phyloP scores from a whole-genome alignment of 1,140 invertebrate genomes.

The Lethocerus indicus region DNA sequence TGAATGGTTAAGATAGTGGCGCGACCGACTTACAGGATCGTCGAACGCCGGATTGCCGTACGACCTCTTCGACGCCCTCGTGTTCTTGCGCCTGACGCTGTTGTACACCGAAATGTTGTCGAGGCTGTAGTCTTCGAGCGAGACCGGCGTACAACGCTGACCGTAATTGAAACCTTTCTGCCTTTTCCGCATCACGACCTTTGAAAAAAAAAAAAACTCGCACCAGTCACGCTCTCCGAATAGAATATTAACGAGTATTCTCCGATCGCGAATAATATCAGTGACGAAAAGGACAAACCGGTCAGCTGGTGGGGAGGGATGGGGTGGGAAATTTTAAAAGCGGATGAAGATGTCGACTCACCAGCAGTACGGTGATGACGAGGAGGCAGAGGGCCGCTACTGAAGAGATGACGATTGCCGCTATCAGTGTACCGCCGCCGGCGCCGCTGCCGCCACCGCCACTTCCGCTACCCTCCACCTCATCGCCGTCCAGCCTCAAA shows the following conservation, averaged over 20 bases:
- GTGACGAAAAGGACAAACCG: slow-evolving; percentile 16
- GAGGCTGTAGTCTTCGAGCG: slow-evolving; percentile 71
- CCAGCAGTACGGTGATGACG: slow-evolving; percentile 43
- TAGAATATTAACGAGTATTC: slow-evolving; percentile 1
- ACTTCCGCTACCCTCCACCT: no score
- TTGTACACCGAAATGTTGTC: slow-evolving; percentile 75
- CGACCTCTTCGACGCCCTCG: slow-evolving; percentile 64
- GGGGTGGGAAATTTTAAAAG: slow-evolving; percentile 13
- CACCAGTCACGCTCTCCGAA: no score
- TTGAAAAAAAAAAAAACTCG: slow-evolving; percentile 20
- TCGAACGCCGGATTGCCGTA: slow-evolving; percentile 87
- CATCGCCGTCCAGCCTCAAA: no score
- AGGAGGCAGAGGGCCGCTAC: slow-evolving; percentile 35
- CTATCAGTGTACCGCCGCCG: slow-evolving; percentile 23
- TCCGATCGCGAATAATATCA: slow-evolving; percentile 6
- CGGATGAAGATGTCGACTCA: slow-evolving; percentile 25
- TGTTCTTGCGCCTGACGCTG: slow-evolving; percentile 46
- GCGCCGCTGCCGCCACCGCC: not conserved
- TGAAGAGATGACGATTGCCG: slow-evolving; percentile 31
- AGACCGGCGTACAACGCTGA: slow-evolving; percentile 70
- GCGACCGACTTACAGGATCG: slow-evolving; percentile 52
- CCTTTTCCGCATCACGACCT: slow-evolving; percentile 52
- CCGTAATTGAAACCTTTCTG: slow-evolving; percentile 54
- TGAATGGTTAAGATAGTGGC: no score
- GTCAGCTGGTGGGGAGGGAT: slow-evolving; percentile 13